Base-by-base conservation (phyloP, 2,888 invertebrate genomes). In the Meandrusa payeni region DNA sequence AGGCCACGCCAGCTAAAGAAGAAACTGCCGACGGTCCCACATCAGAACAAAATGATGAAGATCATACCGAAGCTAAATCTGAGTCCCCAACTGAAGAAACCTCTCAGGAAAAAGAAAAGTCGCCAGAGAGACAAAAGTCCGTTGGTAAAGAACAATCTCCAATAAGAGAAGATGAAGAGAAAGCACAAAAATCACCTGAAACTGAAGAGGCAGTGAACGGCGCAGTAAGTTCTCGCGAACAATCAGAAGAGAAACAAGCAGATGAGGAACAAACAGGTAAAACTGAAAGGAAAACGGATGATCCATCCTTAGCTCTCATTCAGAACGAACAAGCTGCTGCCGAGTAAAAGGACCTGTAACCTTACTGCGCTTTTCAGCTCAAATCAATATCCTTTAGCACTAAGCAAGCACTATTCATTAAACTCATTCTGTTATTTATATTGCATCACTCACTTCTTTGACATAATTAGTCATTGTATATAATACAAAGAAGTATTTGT, bases 321-420 rank as follows among this genome's bases (percentile, higher is more conserved):
- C 64, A 77, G 54, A 88, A 73, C 54, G 89, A 89, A 62, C 67
- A 82, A 59, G 63, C 67, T 1, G 76, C 75, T 9, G 68, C 81
- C 19, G 65, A 71, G 59, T 86, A 79, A 77, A n/a, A 54, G 48
- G 59, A 66, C 61, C 68, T 65, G 48, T 60, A 51, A 61, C 46
- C 36, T 55, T 57, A 52, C 57, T 54, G 63, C 67, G 73, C 78
- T 76, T 79, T 62, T 70, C 78, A 81, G 85, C 85, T 86, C 86
- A 83, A 83, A 78, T 66, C 67, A 67, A 64, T 63, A 76, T 70
- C 65, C 64, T 60, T 58, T 82, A 83, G 82, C 74, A 78, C 74
- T 86, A 85, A 81, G 86, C 75, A 54, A 76, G 74, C 78, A 76
- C 74, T 78, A 65, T 66, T 61, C 73, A 77, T 75, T 76, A 72